Conservation (phyloP, 2,797 vertebrate species). For the Sebastes jordani region DNA sequence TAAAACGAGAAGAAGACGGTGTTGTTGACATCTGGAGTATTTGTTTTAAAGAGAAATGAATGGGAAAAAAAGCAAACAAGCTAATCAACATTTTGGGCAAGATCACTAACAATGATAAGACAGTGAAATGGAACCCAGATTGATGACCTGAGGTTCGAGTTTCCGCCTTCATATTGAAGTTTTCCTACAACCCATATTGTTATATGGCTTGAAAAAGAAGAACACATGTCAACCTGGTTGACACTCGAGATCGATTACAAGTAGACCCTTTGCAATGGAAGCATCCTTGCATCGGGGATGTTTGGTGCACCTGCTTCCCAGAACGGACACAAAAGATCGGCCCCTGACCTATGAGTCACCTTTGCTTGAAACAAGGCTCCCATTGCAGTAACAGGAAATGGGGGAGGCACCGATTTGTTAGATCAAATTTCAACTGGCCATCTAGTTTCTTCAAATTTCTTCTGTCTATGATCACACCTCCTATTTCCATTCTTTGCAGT, state of each 20-base stretch:
- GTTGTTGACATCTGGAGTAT: neutral
- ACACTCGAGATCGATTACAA: constrained; percentile 6
- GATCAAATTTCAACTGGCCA: constrained; percentile 40
- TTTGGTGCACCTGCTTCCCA: neutral
- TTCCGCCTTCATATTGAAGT: neutral
- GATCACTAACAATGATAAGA: neutral
- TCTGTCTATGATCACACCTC: neutral
- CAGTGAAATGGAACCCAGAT: neutral
- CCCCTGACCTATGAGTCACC: constrained; percentile 40
- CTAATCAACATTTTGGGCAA: neutral
- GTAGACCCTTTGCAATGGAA: neutral
- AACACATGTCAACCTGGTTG: neutral
- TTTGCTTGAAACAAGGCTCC: constrained; percentile 32
- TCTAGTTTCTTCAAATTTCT: constrained; percentile 14
- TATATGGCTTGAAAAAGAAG: neutral
- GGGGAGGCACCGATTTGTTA: neutral
- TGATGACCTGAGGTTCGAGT: neutral
- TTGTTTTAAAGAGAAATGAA: neutral
- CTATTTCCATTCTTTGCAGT: neutral
- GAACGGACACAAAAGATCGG: constrained; percentile 22
- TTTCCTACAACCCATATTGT: neutral
- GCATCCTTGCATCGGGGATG: neutral
- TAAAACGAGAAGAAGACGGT: constrained; percentile 51
- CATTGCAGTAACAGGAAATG: constrained; percentile 15
- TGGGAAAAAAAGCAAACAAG: neutral